These are phyloP conservation scores for Actenoides lindsayi DNA, from an alignment of 2,113 vertebrate genomes.

Conservation along the genomic window DNA sequence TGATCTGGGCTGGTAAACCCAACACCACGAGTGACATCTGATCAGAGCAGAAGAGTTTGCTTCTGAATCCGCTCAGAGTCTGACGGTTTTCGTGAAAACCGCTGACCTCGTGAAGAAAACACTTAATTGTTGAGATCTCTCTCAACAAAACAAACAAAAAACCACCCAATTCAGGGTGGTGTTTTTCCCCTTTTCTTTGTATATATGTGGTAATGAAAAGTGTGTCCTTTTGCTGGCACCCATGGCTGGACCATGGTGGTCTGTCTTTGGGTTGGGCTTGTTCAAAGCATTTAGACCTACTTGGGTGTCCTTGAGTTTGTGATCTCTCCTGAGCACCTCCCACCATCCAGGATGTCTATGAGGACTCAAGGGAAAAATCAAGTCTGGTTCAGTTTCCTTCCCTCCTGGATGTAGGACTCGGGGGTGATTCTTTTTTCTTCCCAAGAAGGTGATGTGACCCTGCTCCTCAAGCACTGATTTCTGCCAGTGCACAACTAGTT, in stretches of 20 bases:
- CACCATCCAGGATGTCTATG: accelerated
- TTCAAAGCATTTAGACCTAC: neutral
- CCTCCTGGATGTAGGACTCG: neutral
- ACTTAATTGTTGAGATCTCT: neutral
- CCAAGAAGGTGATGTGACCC: neutral
- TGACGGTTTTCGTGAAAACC: neutral
- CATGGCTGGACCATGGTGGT: accelerated
- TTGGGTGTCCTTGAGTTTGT: neutral
- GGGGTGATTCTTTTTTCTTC: neutral
- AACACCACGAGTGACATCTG: accelerated
- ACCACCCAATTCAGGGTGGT: too few species aligned
- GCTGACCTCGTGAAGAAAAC: neutral
- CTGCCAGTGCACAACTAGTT: accelerated
- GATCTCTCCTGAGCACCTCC: neutral
- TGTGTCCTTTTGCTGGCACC: neutral
- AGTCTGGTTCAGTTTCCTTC: neutral
- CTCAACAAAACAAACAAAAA: neutral
- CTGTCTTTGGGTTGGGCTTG: neutral
- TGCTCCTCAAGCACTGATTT: neutral
- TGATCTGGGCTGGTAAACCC: neutral
- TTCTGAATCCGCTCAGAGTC: neutral
- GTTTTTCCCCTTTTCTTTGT: neutral
- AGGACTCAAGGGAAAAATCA: neutral
- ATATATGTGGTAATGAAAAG: accelerated
- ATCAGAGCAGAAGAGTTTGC: neutral